Conservation (phyloP, 1,140 invertebrate genomes). For the Cydia splendana region DNA sequence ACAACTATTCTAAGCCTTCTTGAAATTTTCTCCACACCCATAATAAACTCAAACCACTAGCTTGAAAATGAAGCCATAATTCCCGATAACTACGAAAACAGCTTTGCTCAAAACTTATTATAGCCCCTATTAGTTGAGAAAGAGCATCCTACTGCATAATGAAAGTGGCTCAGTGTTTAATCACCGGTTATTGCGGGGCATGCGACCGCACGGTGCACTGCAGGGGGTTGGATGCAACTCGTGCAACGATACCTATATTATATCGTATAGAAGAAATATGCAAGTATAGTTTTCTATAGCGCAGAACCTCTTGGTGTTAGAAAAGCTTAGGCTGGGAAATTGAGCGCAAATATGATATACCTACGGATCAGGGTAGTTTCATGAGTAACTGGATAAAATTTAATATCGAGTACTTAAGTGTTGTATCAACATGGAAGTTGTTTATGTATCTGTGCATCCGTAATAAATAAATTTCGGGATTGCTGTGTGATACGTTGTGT, state of each 20-base stretch:
- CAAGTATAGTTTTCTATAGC: too few species aligned
- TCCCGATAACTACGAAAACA: background rate
- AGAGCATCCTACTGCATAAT: constrained; percentile 2
- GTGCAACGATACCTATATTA: background rate
- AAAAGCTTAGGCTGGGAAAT: too few species aligned
- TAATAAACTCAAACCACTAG: background rate
- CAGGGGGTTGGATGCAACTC: background rate
- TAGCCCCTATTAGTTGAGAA: background rate
- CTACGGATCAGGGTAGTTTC: too few species aligned
- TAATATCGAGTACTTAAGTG: too few species aligned
- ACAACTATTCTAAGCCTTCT: background rate
- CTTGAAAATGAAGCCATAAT: background rate
- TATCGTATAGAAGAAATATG: too few species aligned
- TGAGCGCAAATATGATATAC: too few species aligned
- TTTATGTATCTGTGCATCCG: too few species aligned
- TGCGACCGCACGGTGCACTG: background rate
- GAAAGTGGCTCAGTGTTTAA: background rate
- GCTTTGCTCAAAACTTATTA: constrained; percentile 5
- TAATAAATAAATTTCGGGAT: too few species aligned
- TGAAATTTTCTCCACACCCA: background rate
- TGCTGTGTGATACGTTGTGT: too few species aligned
- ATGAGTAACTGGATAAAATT: too few species aligned
- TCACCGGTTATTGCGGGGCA: background rate
- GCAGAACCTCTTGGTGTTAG: too few species aligned
- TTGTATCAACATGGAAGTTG: too few species aligned